Base-by-base conservation (phyloP, 2,113 vertebrate genomes). In the Gnathonemus longibarbis region DNA sequence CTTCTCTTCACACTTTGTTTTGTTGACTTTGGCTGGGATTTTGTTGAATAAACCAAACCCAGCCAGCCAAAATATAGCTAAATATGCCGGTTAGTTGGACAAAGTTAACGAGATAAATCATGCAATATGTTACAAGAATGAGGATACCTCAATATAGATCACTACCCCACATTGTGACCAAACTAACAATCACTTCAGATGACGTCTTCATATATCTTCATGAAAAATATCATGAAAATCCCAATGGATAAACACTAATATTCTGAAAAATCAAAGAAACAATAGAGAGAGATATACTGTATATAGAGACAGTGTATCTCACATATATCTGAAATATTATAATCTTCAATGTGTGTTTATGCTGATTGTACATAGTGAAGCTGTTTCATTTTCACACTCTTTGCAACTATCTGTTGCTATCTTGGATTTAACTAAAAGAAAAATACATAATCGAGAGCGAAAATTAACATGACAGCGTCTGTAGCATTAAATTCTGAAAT, bases 371-470 rank as follows among this genome's bases (percentile, higher is more conserved):
- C 35, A 10, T 27, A 7, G 49, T 49, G 48, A 85, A 87, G 11
- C n/a, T 27, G n/a, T 86, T 86, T 52, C 9, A 27, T 87, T 87
- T 87, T 52, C 49, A 88, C 24, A 88, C 9, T 58, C 87, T n/a
- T 19, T 87, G 31, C 87, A 88, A 62, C n/a, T 56, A 88, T 8
- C 35, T 66, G 87, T 42, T 13, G n/a, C 35, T 85, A 66, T 56
- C 6, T 62, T 62, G 52, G 10, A 46, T 46, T 89, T 84, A n/a
- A 89, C 35, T 84, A 52, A 15, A 13, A 62, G 39, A 56, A 58
- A 42, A 27, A 45, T 53, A 77, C 24, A 39, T 21, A 39, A 46
- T 24, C 5, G 77, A 84, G 21, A 24, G 19, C 5, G 27, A 62
- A 24, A 56, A 45, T 85, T 17, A 42, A 13, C 11, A 3, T 85